phyloP scores from a whole-genome alignment of 2,113 vertebrate genomes.

The Notechis scutatus region DNA sequence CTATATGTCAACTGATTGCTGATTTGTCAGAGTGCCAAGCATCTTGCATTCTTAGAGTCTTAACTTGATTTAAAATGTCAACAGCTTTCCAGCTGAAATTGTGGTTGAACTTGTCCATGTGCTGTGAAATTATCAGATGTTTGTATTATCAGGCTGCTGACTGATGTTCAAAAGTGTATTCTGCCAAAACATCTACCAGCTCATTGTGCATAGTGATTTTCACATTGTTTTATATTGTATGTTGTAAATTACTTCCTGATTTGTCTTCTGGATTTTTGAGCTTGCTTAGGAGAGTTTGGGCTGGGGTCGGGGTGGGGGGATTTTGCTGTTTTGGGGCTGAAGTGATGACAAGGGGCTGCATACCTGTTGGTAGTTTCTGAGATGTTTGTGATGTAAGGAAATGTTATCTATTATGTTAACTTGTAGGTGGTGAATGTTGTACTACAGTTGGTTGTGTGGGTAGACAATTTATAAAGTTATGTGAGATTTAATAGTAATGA shows the following conservation, averaged over 20 bases:
- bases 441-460: not conserved
- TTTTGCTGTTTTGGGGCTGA: not conserved
- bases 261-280: not conserved
- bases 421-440: not conserved
- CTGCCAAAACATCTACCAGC: not conserved
- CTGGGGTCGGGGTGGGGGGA: not conserved
- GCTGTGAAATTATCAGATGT: not conserved
- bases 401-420: not conserved
- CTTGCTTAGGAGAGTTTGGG: not conserved
- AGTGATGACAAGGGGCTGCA: not conserved
- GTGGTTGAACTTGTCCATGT: not conserved
- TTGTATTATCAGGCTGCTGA: not conserved
- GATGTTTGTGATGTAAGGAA: not conserved
- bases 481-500: not conserved
- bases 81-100: not conserved
- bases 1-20: not conserved
- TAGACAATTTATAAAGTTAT: not conserved
- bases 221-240: not conserved
- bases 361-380: not conserved
- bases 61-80: not conserved
- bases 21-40: not conserved
- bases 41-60: not conserved
- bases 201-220: not conserved
- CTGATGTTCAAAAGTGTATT: not conserved
- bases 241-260: not conserved